phyloP scores from a whole-genome alignment of 92 coral and sea anemone genomes.

The Actinernus sp. region DNA sequence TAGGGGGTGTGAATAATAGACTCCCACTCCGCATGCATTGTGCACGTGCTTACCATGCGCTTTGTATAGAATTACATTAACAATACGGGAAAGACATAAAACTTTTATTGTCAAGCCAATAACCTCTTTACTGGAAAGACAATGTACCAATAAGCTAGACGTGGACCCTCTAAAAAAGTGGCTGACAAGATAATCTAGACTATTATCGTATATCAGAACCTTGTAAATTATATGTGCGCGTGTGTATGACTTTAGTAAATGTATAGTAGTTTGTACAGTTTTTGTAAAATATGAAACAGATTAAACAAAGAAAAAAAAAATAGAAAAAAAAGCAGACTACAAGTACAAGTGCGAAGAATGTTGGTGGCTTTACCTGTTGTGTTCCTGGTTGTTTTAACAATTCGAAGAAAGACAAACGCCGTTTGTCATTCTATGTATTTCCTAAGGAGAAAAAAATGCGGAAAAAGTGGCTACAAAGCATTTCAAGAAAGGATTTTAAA shows the following conservation, averaged over 20 bases:
- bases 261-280: no score
- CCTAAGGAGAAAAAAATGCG: constrained; percentile 26
- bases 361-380: constrained; percentile 37
- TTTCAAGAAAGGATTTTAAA: constrained; percentile 30
- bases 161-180: no score
- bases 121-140: no score
- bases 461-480: constrained; percentile 20
- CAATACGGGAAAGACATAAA: neutral
- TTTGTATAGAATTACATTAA: neutral
- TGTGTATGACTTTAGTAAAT: no score
- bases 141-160: no score
- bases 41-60: constrained; percentile 2
- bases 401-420: constrained; percentile 20
- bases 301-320: no score
- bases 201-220: no score
- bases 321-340: no score
- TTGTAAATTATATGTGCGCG: no score
- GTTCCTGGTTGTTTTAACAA: constrained; percentile 50
- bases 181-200: no score
- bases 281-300: no score
- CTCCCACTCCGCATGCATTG: neutral
- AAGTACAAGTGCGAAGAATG: no score
- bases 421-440: constrained; percentile 30
- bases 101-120: neutral
- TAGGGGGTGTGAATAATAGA: neutral